Conservation (phyloP, 2,797 vertebrate genomes). For the Danio kyathit region DNA sequence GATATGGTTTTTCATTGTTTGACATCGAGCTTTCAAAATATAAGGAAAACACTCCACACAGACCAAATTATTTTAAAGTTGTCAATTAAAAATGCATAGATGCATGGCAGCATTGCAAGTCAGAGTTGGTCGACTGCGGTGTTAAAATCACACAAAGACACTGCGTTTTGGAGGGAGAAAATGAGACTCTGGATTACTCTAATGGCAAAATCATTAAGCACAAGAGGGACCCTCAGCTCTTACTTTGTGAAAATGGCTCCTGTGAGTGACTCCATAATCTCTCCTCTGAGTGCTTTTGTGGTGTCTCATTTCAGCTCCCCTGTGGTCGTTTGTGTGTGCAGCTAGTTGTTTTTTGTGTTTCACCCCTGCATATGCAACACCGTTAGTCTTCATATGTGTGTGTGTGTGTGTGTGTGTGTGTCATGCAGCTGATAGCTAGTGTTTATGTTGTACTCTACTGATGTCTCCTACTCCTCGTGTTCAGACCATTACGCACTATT, state of each 20-base stretch:
- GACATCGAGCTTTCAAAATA: not conserved
- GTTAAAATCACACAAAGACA: conserved; percentile 32
- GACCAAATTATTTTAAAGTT: not conserved
- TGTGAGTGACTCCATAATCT: conserved; percentile 41
- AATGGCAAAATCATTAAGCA: conserved; percentile 61
- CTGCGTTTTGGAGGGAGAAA: conserved; percentile 34
- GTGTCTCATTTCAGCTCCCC: conserved; percentile 42
- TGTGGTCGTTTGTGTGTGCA: conserved; percentile 9
- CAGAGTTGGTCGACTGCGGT: not conserved
- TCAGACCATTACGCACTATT: conserved; percentile 6
- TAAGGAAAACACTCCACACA: not conserved
- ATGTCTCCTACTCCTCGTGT: conserved; percentile 6
- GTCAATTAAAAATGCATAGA: conserved; percentile 23
- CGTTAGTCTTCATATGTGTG: conserved; percentile 1
- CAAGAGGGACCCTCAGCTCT: conserved; percentile 35
- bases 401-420: not conserved
- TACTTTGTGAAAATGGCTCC: conserved; percentile 49
- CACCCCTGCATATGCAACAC: not conserved
- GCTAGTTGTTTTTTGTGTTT: conserved; percentile 41
- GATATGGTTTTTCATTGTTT: not conserved
- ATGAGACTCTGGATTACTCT: conserved; percentile 52
- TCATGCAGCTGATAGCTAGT: conserved; percentile 25
- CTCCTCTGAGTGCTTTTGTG: conserved; percentile 36
- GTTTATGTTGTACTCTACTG: conserved; percentile 3
- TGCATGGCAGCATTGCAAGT: conserved; percentile 17